A percentile compares a stretch with the other conserved stretches of the same genome.
Conservation (phyloP, 1,140 invertebrate genomes). For the Leptonema lineaticorne region DNA sequence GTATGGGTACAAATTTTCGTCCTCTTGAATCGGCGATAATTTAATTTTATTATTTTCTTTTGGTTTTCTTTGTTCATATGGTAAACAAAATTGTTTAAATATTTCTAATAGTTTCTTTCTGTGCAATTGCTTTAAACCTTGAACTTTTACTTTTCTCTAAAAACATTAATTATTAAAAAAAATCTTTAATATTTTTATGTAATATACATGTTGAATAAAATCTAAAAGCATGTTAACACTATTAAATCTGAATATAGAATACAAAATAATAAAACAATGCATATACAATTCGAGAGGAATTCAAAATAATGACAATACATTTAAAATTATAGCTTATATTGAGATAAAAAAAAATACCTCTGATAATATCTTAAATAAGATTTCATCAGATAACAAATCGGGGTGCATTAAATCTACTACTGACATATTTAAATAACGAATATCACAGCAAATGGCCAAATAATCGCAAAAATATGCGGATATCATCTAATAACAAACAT, state of each 20-base stretch:
- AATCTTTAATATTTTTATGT: too few relatives aligned
- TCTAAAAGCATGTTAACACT: too few relatives aligned
- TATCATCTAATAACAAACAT: too few relatives aligned
- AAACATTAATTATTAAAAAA: conserved; percentile 8
- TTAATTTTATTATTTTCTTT: not conserved
- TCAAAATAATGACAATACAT: not conserved
- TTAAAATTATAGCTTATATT: not conserved
- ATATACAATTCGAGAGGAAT: not conserved
- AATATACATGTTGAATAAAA: too few relatives aligned
- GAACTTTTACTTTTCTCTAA: conserved; percentile 31
- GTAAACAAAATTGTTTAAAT: conserved; percentile 31
- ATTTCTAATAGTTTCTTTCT: conserved; percentile 27
- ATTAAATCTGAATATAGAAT: too few relatives aligned
- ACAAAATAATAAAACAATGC: conserved; percentile 16
- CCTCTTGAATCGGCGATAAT: not conserved
- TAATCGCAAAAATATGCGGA: too few relatives aligned
- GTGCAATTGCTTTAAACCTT: conserved; percentile 19
- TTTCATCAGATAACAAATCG: conserved; percentile 25
- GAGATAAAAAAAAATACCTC: conserved; percentile 19
- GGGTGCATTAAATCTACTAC: conserved; percentile 27
- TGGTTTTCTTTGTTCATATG: conserved; percentile 20
- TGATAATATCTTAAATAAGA: conserved; percentile 23
- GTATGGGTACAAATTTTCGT: too few relatives aligned
- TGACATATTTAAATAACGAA: not conserved
- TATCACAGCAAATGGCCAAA: too few relatives aligned